phyloP scores from a whole-genome alignment of 2,113 vertebrate genomes.

The Prinia subflava region DNA sequence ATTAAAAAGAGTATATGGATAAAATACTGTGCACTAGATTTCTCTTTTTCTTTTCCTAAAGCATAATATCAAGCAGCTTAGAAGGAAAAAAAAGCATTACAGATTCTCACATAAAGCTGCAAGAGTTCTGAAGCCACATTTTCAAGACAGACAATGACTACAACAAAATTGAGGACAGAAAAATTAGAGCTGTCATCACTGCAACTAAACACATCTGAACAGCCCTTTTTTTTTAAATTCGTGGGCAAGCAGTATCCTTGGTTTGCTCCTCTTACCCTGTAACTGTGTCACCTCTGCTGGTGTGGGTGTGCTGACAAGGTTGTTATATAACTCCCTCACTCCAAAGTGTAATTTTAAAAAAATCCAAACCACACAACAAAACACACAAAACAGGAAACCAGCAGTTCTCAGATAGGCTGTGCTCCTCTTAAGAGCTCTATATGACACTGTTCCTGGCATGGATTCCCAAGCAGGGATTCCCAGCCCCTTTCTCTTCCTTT shows the following conservation, averaged over 20 bases:
- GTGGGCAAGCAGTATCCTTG: not conserved
- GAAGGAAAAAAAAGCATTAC: not conserved
- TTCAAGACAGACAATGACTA: not conserved
- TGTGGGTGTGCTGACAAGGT: not conserved
- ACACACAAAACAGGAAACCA: not conserved
- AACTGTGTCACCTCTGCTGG: not conserved
- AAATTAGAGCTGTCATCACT: not conserved
- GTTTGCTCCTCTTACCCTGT: not conserved
- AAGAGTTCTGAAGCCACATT: not conserved
- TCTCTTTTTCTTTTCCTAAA: not conserved
- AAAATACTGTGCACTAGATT: not conserved
- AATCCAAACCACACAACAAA: not conserved
- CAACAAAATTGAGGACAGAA: not conserved
- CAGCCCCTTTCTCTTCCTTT: not conserved
- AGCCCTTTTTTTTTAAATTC: not conserved
- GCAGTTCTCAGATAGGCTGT: not conserved
- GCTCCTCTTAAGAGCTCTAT: not conserved
- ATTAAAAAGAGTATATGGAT: not conserved
- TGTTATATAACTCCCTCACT: not conserved
- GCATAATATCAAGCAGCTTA: not conserved
- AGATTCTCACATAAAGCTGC: not conserved
- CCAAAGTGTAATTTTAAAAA: not conserved
- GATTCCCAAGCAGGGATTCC: not conserved
- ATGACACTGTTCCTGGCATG: fast-evolving
- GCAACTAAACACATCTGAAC: not conserved